A percentile compares a stretch with the other conserved stretches of the same genome.
phyloP scores from a whole-genome alignment of 2,888 invertebrate genomes.

The Biston betularia region DNA sequence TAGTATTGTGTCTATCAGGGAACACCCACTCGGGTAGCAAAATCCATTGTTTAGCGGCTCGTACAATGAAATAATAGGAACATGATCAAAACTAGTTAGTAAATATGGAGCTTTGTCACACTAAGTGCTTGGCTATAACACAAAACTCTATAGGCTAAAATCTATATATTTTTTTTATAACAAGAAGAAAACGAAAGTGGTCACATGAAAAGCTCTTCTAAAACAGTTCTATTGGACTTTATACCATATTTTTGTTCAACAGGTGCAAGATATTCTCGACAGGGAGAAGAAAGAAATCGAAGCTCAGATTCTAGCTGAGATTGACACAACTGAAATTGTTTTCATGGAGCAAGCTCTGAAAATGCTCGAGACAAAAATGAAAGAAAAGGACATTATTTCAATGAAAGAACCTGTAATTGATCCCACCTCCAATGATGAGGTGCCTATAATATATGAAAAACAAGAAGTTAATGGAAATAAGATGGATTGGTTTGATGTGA shows the following conservation, averaged over 20 bases:
- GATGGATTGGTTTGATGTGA: slow-evolving; percentile 78
- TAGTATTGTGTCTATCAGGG: too few species aligned
- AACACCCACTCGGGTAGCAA: too few species aligned
- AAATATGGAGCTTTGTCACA: too few species aligned
- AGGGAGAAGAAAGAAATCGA: slow-evolving; percentile 90
- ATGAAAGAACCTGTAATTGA: slow-evolving; percentile 52
- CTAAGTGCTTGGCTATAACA: too few species aligned
- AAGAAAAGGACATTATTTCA: slow-evolving; percentile 65
- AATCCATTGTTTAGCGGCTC: too few species aligned
- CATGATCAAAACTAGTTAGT: too few species aligned
- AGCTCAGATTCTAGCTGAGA: slow-evolving; percentile 88
- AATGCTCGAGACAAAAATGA: slow-evolving; percentile 85
- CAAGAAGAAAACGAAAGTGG: too few species aligned
- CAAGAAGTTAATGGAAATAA: slow-evolving; percentile 66
- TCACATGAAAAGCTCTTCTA: too few species aligned
- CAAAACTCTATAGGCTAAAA: too few species aligned
- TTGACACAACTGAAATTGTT: slow-evolving; percentile 92
- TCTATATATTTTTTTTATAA: too few species aligned
- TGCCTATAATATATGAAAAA: slow-evolving; percentile 66
- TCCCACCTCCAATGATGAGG: slow-evolving; percentile 50
- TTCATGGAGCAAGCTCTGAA: slow-evolving; percentile 94
- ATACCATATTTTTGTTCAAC: slow-evolving; percentile 32
- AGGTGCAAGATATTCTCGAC: slow-evolving; percentile 90
- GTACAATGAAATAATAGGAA: too few species aligned
- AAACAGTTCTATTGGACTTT: too few species aligned